Evolutionary conservation across 2,113 vertebrate genomes (phyloP), one percentile per base, ranked within the genome.

Genomic region (Gnathonemus longibarbis): DNA sequence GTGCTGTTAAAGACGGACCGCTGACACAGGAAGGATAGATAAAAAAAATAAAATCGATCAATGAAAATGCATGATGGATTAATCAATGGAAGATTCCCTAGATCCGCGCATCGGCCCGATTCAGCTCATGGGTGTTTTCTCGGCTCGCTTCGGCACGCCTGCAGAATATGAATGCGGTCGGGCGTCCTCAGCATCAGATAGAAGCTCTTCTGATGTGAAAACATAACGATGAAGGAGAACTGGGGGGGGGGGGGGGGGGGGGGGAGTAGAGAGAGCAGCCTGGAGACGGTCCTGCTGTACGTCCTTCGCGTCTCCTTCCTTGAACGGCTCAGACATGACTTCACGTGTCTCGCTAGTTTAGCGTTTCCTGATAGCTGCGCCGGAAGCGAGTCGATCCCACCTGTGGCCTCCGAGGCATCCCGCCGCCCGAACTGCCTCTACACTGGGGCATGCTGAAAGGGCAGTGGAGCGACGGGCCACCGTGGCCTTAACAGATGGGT

Each of bases 1-100:
- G 91, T 90, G 93, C 90, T 92, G 93, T 93, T 90, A 94, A 92
- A 90, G 90, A 91, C 93, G 93, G 94, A 93, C 92, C 95, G 94
- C 95, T 95, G 95, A 95, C 94, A 94, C 93, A 91, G 58, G 45
- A 90, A 93, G 92, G 94, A 94, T 94, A 95, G 94, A 95, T 94
- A 94, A 93, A 93, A 93, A 91, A 91, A 92, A 91, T 90, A 31
- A 90, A 48, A 11, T 90, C 90, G 52, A 50, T 84, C 89, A 48
- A 58, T 89, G 50, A 83, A 89, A 84, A 56, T 56, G 31, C 89
- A 58, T 89, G 77, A 58, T 46, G 52, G 39, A 84, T 89, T 84
- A 89, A 89, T 89, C 80, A 17, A 83, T 89, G 89, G 50, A 89
- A 84, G 53, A 58, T 56, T n/a, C 39, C 21, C 50, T 85, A n/a